Base-by-base conservation (phyloP, 1,140 invertebrate genomes). In the Cydia pomonella region DNA sequence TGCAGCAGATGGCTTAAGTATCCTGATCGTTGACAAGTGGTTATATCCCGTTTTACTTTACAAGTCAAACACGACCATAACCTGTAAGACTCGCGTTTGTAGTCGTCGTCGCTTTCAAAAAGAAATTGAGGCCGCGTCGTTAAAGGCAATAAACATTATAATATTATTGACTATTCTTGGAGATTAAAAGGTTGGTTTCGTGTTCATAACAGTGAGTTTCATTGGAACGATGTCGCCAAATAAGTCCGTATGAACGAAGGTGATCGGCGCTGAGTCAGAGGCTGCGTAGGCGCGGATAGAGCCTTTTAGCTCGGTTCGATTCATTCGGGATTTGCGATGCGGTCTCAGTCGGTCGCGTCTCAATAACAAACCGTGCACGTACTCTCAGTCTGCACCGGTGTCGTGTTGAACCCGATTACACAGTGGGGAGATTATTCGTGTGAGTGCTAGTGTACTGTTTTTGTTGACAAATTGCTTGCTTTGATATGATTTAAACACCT, bases 171-270 rank as follows among this genome's bases (percentile, higher is more conserved):
- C 76, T 64, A 73, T 76, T 74, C 71, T 79, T 76, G 76, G 77
- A 76, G 21, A 76, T 77, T 80, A 77, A 72, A 71, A 63, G 72
- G 66, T 84, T 87, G 77, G 85, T 89, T 89, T 91, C 88, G 82
- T 77, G 80, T 75, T 79, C 50, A 69, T 21, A 69, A 64, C 63
- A 64, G 72, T 77, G 78, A 81, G 79, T 80, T 80, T 78, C 78
- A 83, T 77, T 85, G 78, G 77, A 80, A 73, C 80, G 86, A 81
- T 87, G 87, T 89, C 87, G 76, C 90, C 90, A 92, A 92, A 92
- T 92, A 92, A 84, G 90, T 92, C 86, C 87, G 86, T 87, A 90
- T 81, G 77, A 75, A 73, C 79, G 90, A 91, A 92, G 90, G 90
- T 89, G 85, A 92, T 87, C 86, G 80, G 77, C 81, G 72, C 76